phyloP scores from a whole-genome alignment of 2,113 vertebrate genomes.

The Potamarius usumacintae region DNA sequence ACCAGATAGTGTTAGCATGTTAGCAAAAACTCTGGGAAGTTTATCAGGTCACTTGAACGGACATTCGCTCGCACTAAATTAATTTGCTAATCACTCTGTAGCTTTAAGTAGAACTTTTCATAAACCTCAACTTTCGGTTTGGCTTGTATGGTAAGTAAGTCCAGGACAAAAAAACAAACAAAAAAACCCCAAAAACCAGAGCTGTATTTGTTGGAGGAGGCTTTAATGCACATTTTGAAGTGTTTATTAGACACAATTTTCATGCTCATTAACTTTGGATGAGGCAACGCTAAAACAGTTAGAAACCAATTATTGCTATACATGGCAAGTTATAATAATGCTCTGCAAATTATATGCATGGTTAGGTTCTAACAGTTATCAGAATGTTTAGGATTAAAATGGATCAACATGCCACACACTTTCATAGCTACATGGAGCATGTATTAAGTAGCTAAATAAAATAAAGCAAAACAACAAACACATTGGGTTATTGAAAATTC shows the following conservation, averaged over 20 bases:
- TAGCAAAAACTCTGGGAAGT: background rate
- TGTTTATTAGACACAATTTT: slow-evolving; percentile 48
- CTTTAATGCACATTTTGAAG: slow-evolving; percentile 46
- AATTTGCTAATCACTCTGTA: background rate
- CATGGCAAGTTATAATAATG: slow-evolving; percentile 35
- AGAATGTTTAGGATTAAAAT: background rate
- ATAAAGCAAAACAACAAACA: background rate
- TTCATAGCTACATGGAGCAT: background rate
- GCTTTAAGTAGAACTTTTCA: background rate
- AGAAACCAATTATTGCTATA: slow-evolving; percentile 48
- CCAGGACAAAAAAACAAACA: slow-evolving; percentile 5
- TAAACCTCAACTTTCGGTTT: background rate
- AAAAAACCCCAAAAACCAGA: background rate
- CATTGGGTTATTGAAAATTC: background rate
- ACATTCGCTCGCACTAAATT: background rate
- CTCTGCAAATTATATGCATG: slow-evolving; percentile 39
- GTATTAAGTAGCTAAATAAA: background rate
- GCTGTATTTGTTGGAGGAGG: slow-evolving; percentile 39
- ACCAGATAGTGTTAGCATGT: background rate
- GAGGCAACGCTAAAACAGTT: slow-evolving; percentile 37
- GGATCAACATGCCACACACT: background rate
- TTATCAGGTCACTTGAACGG: background rate
- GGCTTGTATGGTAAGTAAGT: background rate
- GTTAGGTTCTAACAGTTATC: slow-evolving; percentile 11
- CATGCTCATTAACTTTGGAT: slow-evolving; percentile 44